Conservation (phyloP, 2,797 vertebrate genomes). For the Periophthalmus magnuspinnatus region DNA sequence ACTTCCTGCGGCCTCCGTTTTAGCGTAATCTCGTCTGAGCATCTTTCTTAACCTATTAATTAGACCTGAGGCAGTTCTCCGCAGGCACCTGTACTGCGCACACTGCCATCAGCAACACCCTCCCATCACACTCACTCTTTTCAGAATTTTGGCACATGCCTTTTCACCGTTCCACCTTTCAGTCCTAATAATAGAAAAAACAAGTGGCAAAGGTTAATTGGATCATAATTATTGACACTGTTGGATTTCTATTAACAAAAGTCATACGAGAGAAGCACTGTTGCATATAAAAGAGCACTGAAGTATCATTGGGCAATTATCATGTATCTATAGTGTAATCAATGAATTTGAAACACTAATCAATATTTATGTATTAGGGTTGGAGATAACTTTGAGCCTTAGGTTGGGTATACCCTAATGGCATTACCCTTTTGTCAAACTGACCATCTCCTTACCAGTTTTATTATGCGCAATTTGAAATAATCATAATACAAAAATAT, state of each 20-base stretch:
- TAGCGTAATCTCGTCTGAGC: conserved; percentile 55
- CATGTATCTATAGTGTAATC: not conserved
- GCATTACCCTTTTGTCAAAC: not conserved
- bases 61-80: conserved; percentile 63
- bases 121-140: not conserved
- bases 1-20: conserved; percentile 64
- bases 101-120: not conserved
- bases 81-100: conserved; percentile 44
- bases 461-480: no score
- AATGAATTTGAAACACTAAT: not conserved
- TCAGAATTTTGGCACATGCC: not conserved
- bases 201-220: conserved; percentile 23
- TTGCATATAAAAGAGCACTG: not conserved
- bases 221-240: conserved; percentile 27
- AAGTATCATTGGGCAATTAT: not conserved
- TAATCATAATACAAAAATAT: no score
- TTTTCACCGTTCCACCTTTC: not conserved
- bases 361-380: not conserved
- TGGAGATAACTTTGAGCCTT: not conserved
- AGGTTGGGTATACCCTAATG: not conserved
- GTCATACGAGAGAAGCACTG: not conserved
- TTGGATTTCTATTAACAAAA: conserved; percentile 9
- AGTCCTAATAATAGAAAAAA: conserved; percentile 10
- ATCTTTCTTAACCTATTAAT: conserved; percentile 70
- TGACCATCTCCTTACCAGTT: not conserved